phyloP scores from a whole-genome alignment of 92 coral and sea anemone genomes.

The Ricordea florida region DNA sequence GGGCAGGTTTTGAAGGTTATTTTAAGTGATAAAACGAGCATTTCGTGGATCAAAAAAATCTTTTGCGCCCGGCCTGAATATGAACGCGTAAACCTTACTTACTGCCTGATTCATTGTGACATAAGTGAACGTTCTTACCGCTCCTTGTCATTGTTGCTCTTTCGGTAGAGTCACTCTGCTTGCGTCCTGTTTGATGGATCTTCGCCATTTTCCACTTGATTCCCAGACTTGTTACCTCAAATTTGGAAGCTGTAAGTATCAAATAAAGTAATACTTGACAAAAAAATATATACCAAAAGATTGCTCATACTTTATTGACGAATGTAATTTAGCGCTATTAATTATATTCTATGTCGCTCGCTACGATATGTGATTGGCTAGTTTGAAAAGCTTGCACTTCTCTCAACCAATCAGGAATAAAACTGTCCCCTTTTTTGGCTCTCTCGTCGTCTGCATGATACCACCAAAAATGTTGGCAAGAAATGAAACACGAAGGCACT shows the following conservation, averaged over 20 bases:
- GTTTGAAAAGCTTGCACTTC: too few species aligned
- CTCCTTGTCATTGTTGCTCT: not conserved
- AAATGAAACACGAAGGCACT: too few species aligned
- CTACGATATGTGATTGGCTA: not conserved
- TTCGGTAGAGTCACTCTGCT: slow-evolving; percentile 29
- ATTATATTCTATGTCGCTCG: not conserved
- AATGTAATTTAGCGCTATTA: not conserved
- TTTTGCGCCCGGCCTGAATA: too few species aligned
- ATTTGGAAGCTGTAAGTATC: slow-evolving; percentile 74
- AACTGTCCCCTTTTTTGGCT: too few species aligned
- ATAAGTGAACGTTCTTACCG: not conserved
- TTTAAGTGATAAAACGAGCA: too few species aligned
- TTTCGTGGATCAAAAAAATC: too few species aligned
- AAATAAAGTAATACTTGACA: not conserved
- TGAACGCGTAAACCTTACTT: too few species aligned
- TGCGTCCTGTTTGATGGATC: slow-evolving; percentile 78
- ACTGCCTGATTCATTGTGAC: not conserved
- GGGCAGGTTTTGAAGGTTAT: too few species aligned
- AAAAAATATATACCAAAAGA: not conserved
- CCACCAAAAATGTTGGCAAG: too few species aligned
- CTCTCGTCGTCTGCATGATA: too few species aligned
- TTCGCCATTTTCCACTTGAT: slow-evolving; percentile 76
- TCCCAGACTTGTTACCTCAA: slow-evolving; percentile 56
- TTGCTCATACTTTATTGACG: not conserved
- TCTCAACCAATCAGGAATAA: too few species aligned